Evolutionary conservation across 1,140 invertebrate species (phyloP), one percentile per base, ranked within the genome.

Genomic region (Drosophila subpulchrella): DNA sequence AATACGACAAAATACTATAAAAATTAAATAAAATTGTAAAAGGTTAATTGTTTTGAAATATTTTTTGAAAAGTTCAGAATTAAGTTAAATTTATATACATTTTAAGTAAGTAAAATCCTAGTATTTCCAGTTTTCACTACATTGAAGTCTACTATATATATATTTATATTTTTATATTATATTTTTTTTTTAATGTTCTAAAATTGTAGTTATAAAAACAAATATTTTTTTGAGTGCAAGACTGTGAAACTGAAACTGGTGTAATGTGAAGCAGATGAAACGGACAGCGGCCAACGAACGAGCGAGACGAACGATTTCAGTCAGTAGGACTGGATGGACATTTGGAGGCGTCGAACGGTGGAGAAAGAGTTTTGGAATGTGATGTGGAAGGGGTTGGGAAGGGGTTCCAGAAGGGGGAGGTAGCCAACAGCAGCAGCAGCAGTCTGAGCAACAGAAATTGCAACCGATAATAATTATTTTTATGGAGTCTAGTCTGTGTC

Each of bases 391-490:
- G 5, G 17, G 11, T n/a, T 12, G 42, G 10, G 24, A 24, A 10
- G 12, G 44, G 24, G 24, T 27, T 27, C 27, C 27, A 27, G 47
- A 4, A 20, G 51, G 24, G 15, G 42, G 36, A 38, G 51, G 66
- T 53, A 20, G 34, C 32, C 32, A 59, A 8, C 54, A 44, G 60
- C 48, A 77, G 54, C 50, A 66, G 46, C 78, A 86, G 63, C 73
- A 68, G 65, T 63, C 57, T 59, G 32, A 68, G 65, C 65, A 82
- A 54, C 76, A 92, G 90, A 91, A 92, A 92, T 91, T 91, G 88
- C 90, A 92, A 78, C 91, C 91, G 91, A 92, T 92, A 92, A 92
- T 92, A 92, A 92, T 92, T 92, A 92, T 92, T 92, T 92, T 92
- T 92, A 92, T 92, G 88, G 91, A 92, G 91, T 92, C 91, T 92